These are phyloP conservation scores for Circaetus cinerascens DNA, from an alignment of 2,113 vertebrate genomes.

Conservation along the genomic window DNA sequence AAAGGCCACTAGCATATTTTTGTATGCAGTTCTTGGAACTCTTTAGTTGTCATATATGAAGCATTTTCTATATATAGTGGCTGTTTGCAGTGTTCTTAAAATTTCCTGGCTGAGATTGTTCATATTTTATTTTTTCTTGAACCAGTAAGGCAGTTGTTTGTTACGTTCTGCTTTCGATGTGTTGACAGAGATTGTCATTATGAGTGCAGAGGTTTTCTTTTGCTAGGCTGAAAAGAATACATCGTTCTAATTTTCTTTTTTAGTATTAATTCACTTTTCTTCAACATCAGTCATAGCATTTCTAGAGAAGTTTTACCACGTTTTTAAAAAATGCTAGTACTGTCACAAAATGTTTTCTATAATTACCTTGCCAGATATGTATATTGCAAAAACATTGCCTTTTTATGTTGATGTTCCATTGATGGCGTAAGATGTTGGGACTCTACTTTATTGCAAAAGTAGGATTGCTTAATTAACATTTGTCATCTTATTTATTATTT, in stretches of 20 bases:
- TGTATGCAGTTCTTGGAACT: background rate
- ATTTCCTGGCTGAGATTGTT: background rate
- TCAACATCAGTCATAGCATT: background rate
- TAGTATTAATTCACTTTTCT: background rate
- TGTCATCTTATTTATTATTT: background rate
- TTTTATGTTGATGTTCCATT: background rate
- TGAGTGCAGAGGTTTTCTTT: background rate
- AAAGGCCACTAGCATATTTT: background rate
- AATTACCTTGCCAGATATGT: background rate
- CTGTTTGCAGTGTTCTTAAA: background rate
- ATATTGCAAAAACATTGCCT: background rate
- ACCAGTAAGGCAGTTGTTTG: background rate
- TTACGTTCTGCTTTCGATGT: rapidly evolving
- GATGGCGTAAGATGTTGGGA: background rate
- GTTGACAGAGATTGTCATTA: background rate
- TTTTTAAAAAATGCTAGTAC: background rate
- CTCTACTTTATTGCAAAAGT: no score
- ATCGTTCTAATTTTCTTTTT: background rate
- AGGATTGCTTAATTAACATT: background rate
- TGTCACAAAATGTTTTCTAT: background rate
- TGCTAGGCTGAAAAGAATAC: background rate
- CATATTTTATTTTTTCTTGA: background rate
- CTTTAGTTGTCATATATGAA: background rate
- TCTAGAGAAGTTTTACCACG: background rate
- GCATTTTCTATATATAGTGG: background rate